Base-by-base conservation (phyloP, 2,888 invertebrate genomes). In the Oxycera nigricornis region DNA sequence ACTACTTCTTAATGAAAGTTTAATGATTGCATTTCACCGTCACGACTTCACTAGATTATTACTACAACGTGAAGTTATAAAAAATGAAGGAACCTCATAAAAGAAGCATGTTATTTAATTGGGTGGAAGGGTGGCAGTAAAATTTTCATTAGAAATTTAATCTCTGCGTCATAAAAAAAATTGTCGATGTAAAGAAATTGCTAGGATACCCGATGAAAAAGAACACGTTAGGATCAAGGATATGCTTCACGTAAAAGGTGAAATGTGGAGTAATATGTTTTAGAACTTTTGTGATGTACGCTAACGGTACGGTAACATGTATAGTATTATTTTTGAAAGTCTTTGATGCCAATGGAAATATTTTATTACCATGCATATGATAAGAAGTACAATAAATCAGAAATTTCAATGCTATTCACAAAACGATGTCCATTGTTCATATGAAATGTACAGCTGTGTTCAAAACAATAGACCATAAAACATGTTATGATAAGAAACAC, bases 81-180 rank as follows among this genome's bases (percentile, higher is more conserved):
- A 39, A 52, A 52, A 2, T 28, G n/a, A 30, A 31, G 55, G 31
- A 70, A 30, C 4, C 52, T 28, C 70, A 70, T 70, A 70, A 70
- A 70, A 70, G 20, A 24, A 26, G 26, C 52, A 55, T 70, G 55
- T 52, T 70, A 52, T 70, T 70, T 70, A 70, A 50, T 70, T 50
- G 70, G n/a, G n/a, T n/a, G n/a, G 7, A 70, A 31, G 46, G 11
- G 22, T 55, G 55, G 57, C 73, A 35, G 52, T 75, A 75, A 75
- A 75, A n/a, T 65, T 72, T 75, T 75, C 75, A 75, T 75, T 75
- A 75, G 67, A 73, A 75, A 55, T 75, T 72, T 75, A 75, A 75
- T 75, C 73, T 62, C 59, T 46, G 41, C 22, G 61, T 65, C 67
- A 75, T 62, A 73, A 73, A 59, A 75, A 75, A 75, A 67, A 41